Conservation (phyloP, 2,113 vertebrate species). For the Chionomys nivalis region DNA sequence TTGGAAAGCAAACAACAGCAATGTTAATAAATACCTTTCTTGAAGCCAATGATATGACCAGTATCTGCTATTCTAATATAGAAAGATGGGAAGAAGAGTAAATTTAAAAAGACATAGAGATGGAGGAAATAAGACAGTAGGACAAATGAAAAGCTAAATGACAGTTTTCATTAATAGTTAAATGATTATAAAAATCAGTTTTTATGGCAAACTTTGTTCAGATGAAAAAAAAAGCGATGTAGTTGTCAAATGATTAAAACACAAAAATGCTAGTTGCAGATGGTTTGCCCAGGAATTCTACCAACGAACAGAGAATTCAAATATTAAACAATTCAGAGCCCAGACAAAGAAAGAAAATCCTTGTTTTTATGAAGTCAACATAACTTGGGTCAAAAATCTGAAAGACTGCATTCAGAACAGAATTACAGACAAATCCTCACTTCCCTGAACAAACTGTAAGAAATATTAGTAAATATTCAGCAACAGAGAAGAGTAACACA, state of each 20-base stretch:
- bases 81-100: background rate
- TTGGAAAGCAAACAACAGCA: background rate
- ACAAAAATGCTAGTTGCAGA: background rate
- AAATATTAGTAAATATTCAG: slow-evolving; percentile 7
- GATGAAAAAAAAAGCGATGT: slow-evolving; percentile 22
- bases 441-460: background rate
- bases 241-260: background rate
- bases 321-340: background rate
- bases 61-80: background rate
- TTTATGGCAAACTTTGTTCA: background rate
- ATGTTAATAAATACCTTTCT: background rate
- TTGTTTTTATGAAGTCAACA: background rate
- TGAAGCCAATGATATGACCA: background rate
- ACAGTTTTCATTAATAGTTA: background rate
- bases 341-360: background rate
- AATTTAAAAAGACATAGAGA: background rate
- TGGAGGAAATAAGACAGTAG: background rate
- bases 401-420: background rate
- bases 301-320: slow-evolving; percentile 36
- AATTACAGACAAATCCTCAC: background rate
- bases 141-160: background rate
- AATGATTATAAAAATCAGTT: background rate
- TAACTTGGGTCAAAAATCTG: background rate
- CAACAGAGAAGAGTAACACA: background rate
- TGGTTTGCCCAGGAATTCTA: slow-evolving; percentile 5